Evolutionary conservation across 2,113 vertebrate species (phyloP).

Genomic region (Hydrochoerus hydrochaeris): DNA sequence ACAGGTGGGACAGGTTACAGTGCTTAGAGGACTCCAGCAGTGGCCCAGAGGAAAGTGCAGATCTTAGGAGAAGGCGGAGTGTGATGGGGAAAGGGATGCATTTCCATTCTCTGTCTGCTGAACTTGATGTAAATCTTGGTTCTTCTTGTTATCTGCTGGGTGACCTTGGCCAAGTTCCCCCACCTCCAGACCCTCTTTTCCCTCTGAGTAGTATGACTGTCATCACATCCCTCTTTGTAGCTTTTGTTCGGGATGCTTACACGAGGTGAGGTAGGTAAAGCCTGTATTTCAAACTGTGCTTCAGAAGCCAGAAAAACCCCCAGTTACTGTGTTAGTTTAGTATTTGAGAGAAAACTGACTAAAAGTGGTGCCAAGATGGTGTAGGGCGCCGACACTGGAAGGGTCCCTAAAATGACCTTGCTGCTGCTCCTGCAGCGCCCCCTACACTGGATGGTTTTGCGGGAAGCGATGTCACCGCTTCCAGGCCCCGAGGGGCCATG

Average conservation of each 20-base stretch:
- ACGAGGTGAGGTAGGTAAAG: neutral
- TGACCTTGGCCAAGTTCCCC: neutral
- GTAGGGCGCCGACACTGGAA: neutral
- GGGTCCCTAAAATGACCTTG: neutral
- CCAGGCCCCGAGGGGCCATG: fast-evolving
- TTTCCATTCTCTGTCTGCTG: neutral
- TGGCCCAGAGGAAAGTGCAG: neutral
- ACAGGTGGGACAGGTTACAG: no score
- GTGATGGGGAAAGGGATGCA: neutral
- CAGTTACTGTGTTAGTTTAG: neutral
- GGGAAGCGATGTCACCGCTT: neutral
- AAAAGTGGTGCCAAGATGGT: neutral
- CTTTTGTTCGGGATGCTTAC: neutral
- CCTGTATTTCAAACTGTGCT: neutral
- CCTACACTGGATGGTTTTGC: fast-evolving
- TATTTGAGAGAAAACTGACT: neutral
- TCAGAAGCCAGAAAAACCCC: neutral
- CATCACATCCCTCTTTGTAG: neutral
- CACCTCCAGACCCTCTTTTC: neutral
- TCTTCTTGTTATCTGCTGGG: neutral
- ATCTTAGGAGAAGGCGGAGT: neutral
- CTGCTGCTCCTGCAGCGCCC: neutral
- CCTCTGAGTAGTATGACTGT: neutral
- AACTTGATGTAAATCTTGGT: neutral
- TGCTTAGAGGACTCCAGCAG: neutral